phyloP scores from a whole-genome alignment of 2,797 vertebrate species.

The Chanos chanos region DNA sequence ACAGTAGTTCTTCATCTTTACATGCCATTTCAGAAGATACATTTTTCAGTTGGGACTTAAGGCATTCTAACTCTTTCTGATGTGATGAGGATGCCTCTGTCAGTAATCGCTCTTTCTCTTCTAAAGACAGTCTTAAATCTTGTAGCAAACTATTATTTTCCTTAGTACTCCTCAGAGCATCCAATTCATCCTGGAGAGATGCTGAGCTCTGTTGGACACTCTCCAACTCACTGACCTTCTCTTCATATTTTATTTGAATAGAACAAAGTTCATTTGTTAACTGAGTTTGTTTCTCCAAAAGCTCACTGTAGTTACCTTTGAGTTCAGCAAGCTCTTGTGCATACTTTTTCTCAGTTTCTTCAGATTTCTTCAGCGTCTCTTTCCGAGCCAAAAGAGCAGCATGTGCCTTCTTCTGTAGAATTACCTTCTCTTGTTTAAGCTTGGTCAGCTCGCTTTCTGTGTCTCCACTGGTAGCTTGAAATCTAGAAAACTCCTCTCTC shows the following conservation, averaged over 20 bases:
- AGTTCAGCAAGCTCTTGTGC: slow-evolving; percentile 61
- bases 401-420: slow-evolving; percentile 74
- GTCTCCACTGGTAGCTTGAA: slow-evolving; percentile 24
- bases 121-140: slow-evolving; percentile 48
- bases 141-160: slow-evolving; percentile 56
- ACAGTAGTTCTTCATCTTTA: slow-evolving; percentile 54
- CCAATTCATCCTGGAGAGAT: slow-evolving; percentile 56
- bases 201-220: slow-evolving; percentile 37
- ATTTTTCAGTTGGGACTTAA: slow-evolving; percentile 45
- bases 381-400: slow-evolving; percentile 68
- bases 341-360: slow-evolving; percentile 64
- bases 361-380: slow-evolving; percentile 63
- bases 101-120: slow-evolving; percentile 51
- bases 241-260: slow-evolving; percentile 57
- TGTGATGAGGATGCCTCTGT: slow-evolving; percentile 38
- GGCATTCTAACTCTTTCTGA: slow-evolving; percentile 51
- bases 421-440: slow-evolving; percentile 67
- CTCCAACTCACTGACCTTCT: slow-evolving; percentile 60
- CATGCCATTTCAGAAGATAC: slow-evolving; percentile 33
- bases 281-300: slow-evolving; percentile 62
- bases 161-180: slow-evolving; percentile 42
- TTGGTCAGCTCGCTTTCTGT: slow-evolving; percentile 51
- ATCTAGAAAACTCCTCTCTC: slow-evolving; percentile 31
- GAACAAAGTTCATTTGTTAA: slow-evolving; percentile 63
- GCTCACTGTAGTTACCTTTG: slow-evolving; percentile 59